Evolutionary conservation across 2,888 invertebrate species (phyloP).

Genomic region (Malthinus flaveolus): DNA sequence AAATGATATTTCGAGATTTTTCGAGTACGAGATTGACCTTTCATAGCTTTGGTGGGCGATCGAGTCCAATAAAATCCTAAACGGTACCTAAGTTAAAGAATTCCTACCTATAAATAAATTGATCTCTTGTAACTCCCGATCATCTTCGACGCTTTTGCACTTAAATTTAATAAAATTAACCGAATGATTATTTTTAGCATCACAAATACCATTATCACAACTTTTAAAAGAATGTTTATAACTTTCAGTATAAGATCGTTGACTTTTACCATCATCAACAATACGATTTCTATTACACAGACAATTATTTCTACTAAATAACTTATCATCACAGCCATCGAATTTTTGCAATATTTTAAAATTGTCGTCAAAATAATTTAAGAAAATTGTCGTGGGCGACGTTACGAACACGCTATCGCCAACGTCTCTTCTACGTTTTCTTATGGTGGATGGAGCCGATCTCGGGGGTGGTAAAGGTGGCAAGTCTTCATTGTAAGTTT

Average conservation of each 20-base stretch:
- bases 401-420: slow-evolving; percentile 65
- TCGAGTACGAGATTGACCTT: no score
- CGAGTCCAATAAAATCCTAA: no score
- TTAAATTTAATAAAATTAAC: slow-evolving; percentile 11
- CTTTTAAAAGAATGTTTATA: slow-evolving; percentile 4
- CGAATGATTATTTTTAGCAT: slow-evolving; percentile 1
- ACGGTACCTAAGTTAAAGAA: neutral
- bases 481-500: slow-evolving; percentile 9
- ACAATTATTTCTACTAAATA: slow-evolving; percentile 9
- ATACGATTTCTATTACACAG: slow-evolving; percentile 16
- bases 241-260: slow-evolving; percentile 2
- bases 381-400: slow-evolving; percentile 61
- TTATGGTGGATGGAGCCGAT: slow-evolving; percentile 56
- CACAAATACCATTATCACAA: slow-evolving; percentile 15
- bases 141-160: slow-evolving; percentile 45
- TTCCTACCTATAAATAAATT: slow-evolving; percentile 49
- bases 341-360: slow-evolving; percentile 21
- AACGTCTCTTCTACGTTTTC: slow-evolving; percentile 60
- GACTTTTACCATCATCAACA: slow-evolving; percentile 12
- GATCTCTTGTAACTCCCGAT: slow-evolving; percentile 50
- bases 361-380: slow-evolving; percentile 46
- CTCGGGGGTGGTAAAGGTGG: slow-evolving; percentile 51
- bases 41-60: no score
- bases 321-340: slow-evolving; percentile 11
- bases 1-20: no score